phyloP scores from a whole-genome alignment of 2,888 invertebrate species.

The Platycheirus albimanus region DNA sequence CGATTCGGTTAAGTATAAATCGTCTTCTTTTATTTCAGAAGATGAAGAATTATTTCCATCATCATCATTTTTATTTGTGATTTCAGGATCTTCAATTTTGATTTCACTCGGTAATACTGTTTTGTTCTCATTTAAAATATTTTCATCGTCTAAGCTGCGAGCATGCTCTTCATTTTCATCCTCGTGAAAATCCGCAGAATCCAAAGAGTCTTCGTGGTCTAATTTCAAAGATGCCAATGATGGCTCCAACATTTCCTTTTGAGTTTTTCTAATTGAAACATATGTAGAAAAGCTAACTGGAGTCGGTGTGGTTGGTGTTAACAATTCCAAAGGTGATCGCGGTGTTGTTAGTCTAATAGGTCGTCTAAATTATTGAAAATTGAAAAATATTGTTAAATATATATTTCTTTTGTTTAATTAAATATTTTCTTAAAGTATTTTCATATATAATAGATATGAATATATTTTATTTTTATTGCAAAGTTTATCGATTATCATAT shows the following conservation, averaged over 20 bases:
- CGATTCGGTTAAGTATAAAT: conserved; percentile 20
- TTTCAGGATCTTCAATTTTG: conserved; percentile 54
- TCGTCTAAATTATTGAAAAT: conserved; percentile 77
- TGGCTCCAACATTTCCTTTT: conserved; percentile 77
- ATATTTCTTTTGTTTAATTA: conserved; percentile 56
- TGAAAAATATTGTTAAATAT: conserved; percentile 42
- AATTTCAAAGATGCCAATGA: conserved; percentile 79
- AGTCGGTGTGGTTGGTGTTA: conserved; percentile 79
- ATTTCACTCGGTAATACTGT: conserved; percentile 31
- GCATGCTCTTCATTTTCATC: conserved; percentile 69
- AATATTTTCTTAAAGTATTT: background rate
- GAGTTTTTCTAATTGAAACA: conserved; percentile 76
- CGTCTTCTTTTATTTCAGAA: conserved; percentile 34
- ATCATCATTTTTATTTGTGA: conserved; percentile 49
- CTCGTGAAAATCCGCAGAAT: conserved; percentile 66
- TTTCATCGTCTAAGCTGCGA: conserved; percentile 74
- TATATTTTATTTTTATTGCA: conserved; percentile 15
- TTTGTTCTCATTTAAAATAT: conserved; percentile 74
- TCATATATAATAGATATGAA: conserved; percentile 12
- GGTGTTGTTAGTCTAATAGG: conserved; percentile 81
- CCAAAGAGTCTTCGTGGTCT: conserved; percentile 78
- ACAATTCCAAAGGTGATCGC: conserved; percentile 74
- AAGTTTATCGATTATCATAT: conserved; percentile 6
- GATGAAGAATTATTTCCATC: too few relatives aligned
- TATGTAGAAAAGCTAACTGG: conserved; percentile 80